phyloP scores from a whole-genome alignment of 2,113 vertebrate genomes.

The Chaetodon trifascialis region DNA sequence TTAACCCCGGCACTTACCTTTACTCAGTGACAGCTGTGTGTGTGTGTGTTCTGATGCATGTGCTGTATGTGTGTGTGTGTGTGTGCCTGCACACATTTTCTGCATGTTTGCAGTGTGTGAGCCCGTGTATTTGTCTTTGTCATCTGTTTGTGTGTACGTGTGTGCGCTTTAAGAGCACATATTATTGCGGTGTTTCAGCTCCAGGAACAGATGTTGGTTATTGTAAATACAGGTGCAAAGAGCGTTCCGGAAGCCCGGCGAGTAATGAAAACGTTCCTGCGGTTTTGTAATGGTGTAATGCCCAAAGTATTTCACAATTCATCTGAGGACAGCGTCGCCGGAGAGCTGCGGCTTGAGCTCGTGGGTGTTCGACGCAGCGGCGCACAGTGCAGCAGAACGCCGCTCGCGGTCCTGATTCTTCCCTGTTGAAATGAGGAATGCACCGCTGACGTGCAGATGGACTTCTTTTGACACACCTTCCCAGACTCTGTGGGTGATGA shows the following conservation, averaged over 20 bases:
- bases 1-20: conserved; percentile 74
- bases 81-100: conserved; percentile 12
- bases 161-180: conserved; percentile 55
- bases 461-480: conserved; percentile 40
- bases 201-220: conserved; percentile 79
- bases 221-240: conserved; percentile 84
- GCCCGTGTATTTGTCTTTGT: conserved; percentile 47
- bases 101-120: conserved; percentile 43
- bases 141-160: conserved; percentile 28
- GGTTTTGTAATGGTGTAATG: conserved; percentile 62
- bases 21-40: conserved; percentile 62
- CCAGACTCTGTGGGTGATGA: conserved; percentile 36
- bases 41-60: conserved; percentile 19
- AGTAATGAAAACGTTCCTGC: conserved; percentile 75
- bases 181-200: conserved; percentile 70
- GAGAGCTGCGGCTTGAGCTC: conserved; percentile 8
- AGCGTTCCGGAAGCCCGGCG: conserved; percentile 72
- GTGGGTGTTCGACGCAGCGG: not conserved
- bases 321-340: conserved; percentile 44
- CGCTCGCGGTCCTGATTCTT: conserved; percentile 17
- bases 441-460: conserved; percentile 27
- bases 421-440: conserved; percentile 42
- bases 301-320: conserved; percentile 76
- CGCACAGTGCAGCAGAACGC: not conserved
- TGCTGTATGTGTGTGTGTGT: conserved; percentile 19